Percentiles rank a stretch among this genome's conserved stretches.
Conservation (phyloP, 2,797 vertebrate species). For the Moxostoma hubbsi region DNA sequence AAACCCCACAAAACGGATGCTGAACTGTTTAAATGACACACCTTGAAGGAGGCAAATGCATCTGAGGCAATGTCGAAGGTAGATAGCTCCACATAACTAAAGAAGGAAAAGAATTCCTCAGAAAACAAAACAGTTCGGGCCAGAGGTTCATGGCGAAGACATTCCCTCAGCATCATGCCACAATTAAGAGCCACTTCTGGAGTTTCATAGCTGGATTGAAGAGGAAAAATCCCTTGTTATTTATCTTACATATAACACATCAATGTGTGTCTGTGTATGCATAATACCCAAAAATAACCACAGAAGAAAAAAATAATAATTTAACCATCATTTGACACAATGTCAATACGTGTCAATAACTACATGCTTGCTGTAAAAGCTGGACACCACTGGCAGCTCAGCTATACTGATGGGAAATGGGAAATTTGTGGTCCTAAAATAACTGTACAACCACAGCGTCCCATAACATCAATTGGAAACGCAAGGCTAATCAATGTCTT, state of each 20-base stretch:
- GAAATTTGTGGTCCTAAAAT: slow-evolving; percentile 20
- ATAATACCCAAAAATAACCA: background rate
- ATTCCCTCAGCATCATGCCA: slow-evolving; percentile 85
- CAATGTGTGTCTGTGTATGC: background rate
- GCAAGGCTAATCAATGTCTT: slow-evolving; percentile 54
- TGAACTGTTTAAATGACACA: background rate
- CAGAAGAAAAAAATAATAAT: background rate
- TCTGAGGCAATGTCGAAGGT: slow-evolving; percentile 85
- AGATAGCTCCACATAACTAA: slow-evolving; percentile 81
- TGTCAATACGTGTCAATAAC: slow-evolving; percentile 2
- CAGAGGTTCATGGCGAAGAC: slow-evolving; percentile 81
- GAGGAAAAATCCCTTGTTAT: background rate
- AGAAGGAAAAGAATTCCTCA: slow-evolving; percentile 81
- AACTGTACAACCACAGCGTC: slow-evolving; percentile 24
- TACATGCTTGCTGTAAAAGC: slow-evolving; percentile 15
- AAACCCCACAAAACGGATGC: background rate
- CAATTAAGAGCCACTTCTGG: slow-evolving; percentile 84
- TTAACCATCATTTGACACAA: background rate
- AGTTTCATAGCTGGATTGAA: slow-evolving; percentile 77
- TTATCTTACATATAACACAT: background rate
- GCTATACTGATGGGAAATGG: slow-evolving; percentile 4
- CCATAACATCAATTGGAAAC: slow-evolving; percentile 36
- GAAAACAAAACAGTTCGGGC: slow-evolving; percentile 80
- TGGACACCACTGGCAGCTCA: slow-evolving; percentile 1
- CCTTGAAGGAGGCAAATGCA: slow-evolving; percentile 85